Evolutionary conservation across 2,888 invertebrate species (phyloP).

Genomic region (Thereva nobilitata): DNA sequence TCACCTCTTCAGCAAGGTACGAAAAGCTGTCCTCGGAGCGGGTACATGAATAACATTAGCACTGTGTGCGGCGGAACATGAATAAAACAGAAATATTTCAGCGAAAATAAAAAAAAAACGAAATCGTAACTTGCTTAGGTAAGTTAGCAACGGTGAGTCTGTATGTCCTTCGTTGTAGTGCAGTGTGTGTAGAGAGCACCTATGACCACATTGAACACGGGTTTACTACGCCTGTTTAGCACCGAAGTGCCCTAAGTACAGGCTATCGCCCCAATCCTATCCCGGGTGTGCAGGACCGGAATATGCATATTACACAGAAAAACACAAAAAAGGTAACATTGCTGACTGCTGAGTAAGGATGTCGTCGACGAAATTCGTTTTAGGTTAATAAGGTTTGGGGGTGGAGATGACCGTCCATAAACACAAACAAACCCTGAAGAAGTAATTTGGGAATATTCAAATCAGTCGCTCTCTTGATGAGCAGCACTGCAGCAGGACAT

Average conservation of each 20-base stretch:
- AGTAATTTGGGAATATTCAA: constrained; percentile 32
- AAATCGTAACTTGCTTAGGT: neutral
- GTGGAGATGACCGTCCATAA: constrained; percentile 2
- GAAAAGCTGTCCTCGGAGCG: constrained; percentile 14
- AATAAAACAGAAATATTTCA: constrained; percentile 30
- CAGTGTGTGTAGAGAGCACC: neutral
- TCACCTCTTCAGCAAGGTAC: constrained; percentile 6
- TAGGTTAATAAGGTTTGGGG: neutral
- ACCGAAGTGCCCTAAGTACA: constrained; percentile 20
- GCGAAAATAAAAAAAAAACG: constrained; percentile 18
- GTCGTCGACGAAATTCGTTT: constrained; percentile 11
- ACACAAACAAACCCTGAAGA: constrained; percentile 27
- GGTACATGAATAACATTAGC: constrained; percentile 32
- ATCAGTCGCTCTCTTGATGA: constrained; percentile 6
- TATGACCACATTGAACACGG: constrained; percentile 6
- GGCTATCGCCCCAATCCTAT: constrained; percentile 6
- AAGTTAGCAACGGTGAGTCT: neutral
- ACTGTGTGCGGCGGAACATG: constrained; percentile 25
- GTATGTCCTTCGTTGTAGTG: neutral
- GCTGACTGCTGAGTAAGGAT: neutral
- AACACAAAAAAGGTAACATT: neutral
- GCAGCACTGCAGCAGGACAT: neutral
- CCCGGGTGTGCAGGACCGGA: constrained; percentile 16
- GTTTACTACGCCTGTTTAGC: constrained; percentile 25
- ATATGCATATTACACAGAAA: constrained; percentile 16